Evolutionary conservation across 2,797 vertebrate genomes (phyloP).

Genomic region (Arremon aurantiirostris): DNA sequence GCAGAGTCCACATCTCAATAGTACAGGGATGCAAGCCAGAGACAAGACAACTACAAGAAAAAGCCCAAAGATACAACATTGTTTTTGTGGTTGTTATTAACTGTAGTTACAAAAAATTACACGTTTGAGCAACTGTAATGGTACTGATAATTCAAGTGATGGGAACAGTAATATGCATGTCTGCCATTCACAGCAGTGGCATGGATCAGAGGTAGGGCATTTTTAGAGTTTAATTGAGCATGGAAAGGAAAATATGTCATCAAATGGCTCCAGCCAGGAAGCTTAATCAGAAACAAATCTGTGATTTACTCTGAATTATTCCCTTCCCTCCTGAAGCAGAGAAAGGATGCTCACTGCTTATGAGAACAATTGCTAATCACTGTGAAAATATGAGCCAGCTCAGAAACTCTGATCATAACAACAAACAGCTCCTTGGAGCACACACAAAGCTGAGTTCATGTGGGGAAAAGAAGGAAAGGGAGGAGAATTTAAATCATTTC

Average conservation of each 20-base stretch:
- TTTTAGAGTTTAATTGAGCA: not conserved
- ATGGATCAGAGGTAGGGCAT: not conserved
- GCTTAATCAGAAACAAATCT: conserved; percentile 25
- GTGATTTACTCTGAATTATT: conserved; percentile 33
- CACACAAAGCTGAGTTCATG: not conserved
- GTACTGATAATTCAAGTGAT: not conserved
- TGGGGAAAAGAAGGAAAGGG: conserved; percentile 43
- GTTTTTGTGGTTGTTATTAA: not conserved
- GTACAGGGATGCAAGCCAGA: not conserved
- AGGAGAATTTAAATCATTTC: conserved; percentile 41
- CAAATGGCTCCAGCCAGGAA: not conserved
- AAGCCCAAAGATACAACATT: not conserved
- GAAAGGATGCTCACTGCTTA: conserved; percentile 4
- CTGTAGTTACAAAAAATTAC: not conserved
- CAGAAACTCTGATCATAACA: not conserved
- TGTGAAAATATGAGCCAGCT: not conserved
- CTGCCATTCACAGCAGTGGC: not conserved
- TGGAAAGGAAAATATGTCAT: conserved; percentile 2
- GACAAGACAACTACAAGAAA: not conserved
- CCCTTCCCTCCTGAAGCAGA: conserved; percentile 24
- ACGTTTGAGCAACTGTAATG: not conserved
- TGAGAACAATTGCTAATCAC: conserved; percentile 46
- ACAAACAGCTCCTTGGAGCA: conserved; percentile 1
- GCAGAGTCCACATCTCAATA: not conserved
- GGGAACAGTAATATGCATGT: not conserved